Evolutionary conservation across 2,888 invertebrate species (phyloP), one percentile per base, ranked within the genome.

Genomic region (Megamerina dolium): DNA sequence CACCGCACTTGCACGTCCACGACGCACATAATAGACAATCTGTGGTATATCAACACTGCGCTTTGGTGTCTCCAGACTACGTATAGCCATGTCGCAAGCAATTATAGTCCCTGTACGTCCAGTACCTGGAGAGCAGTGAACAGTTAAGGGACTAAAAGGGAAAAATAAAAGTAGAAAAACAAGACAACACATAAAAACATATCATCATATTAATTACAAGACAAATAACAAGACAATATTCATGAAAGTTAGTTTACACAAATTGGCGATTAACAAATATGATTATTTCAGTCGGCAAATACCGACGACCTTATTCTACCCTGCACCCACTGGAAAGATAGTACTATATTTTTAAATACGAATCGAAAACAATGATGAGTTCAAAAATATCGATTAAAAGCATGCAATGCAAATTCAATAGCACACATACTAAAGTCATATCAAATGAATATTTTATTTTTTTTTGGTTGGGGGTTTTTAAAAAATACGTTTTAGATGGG

Each of bases 51-150:
- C 92, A 13, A 89, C 86, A 40, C 79, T 79, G 47, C 87, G 78
- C 20, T 82, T 82, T 41, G 85, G 80, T 26, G 64, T 72, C 68
- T 88, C 89, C 68, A 88, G 85, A 62, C 91, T 88, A 61, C 89
- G 80, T 72, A 93, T 86, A 58, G 87, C 83, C 51, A 88, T 77
- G 74, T 94, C 94, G 66, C 87, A 83, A 49, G 91, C 87, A 49
- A 92, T 79, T 51, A 92, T 75, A 37, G 89, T 86, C 31, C 92
- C 92, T 13, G 92, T 84, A 41, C 94, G 79, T 1, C 93, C 94
- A 34, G 93, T 93, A 54, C 94, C 87, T 44, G 90, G 87, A 66
- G 93, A 88, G 73, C 91, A 90, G 68, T 87, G 85, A 50, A 88
- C 80, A 53, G 87, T 80, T 61, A 87, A 81, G 38, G 90, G 85